Percentiles rank a stretch among this genome's conserved stretches.
Conservation (phyloP, 2,888 invertebrate species). For the Heliconius hortense region DNA sequence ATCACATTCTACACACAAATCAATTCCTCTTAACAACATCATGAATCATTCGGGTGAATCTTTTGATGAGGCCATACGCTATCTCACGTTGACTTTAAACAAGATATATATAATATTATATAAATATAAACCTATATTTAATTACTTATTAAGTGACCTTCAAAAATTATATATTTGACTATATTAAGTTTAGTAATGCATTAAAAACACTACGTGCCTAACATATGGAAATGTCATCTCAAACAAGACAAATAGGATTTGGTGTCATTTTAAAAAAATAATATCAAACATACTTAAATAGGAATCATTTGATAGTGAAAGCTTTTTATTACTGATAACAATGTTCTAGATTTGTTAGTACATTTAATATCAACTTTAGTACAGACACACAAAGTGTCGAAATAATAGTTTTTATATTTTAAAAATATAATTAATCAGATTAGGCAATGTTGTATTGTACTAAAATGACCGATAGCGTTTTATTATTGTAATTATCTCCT, state of each 20-base stretch:
- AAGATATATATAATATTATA: not conserved
- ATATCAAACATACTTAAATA: not conserved
- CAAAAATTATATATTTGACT: not conserved
- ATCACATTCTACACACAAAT: not conserved
- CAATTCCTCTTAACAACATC: not conserved
- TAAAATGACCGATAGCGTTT: constrained; percentile 13
- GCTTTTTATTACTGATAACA: constrained; percentile 41
- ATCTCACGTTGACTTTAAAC: not conserved
- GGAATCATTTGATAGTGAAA: constrained; percentile 49
- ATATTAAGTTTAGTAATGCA: not conserved
- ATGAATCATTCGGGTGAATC: constrained; percentile 3
- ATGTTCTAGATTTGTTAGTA: constrained; percentile 7
- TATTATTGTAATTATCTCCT: not conserved
- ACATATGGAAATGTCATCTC: not conserved
- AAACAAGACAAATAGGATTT: not conserved
- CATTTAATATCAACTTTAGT: not conserved
- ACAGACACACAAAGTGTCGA: not conserved
- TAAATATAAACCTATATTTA: too few relatives aligned
- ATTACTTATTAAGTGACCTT: too few relatives aligned
- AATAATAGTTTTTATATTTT: not conserved
- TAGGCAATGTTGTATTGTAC: not conserved
- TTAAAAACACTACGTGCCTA: constrained; percentile 6
- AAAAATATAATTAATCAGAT: constrained; percentile 6
- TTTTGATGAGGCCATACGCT: not conserved
- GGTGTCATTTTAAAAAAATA: not conserved